Evolutionary conservation across 2,797 vertebrate species (phyloP).

Genomic region (Gobio occitaniae): DNA sequence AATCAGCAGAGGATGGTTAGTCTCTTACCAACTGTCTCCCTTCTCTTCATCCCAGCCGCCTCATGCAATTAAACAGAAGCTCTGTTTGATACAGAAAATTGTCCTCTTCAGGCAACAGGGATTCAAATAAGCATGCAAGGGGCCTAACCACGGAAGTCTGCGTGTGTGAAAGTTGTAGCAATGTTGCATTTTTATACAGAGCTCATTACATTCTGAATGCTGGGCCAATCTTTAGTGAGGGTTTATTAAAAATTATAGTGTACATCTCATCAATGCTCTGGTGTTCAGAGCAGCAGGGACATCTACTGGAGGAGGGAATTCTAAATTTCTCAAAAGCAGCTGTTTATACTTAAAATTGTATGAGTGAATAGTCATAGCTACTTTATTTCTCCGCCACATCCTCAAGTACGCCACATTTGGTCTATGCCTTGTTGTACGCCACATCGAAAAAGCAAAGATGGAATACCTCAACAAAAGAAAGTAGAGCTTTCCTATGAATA

Average conservation of each 20-base stretch:
- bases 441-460: not conserved
- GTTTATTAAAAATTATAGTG: conserved; percentile 16
- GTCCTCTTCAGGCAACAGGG: not conserved
- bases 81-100: conserved; percentile 19
- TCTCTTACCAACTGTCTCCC: not conserved
- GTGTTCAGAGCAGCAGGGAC: conserved; percentile 54
- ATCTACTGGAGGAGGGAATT: conserved; percentile 63
- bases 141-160: not conserved
- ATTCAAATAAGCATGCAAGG: conserved; percentile 6
- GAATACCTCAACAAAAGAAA: not conserved
- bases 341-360: not conserved
- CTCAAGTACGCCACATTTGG: not conserved
- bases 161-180: not conserved
- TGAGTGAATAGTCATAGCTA: not conserved
- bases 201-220: not conserved
- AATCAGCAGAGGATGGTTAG: conserved; percentile 25
- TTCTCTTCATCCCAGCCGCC: not conserved
- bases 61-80: conserved; percentile 44
- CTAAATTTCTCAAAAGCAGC: not conserved
- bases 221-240: conserved; percentile 29
- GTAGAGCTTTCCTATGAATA: not conserved
- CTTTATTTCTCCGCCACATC: not conserved
- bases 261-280: not conserved
- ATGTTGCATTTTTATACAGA: conserved; percentile 8
- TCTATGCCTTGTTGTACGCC: not conserved